phyloP scores from a whole-genome alignment of 2,888 invertebrate species.

The Sesia apiformis region DNA sequence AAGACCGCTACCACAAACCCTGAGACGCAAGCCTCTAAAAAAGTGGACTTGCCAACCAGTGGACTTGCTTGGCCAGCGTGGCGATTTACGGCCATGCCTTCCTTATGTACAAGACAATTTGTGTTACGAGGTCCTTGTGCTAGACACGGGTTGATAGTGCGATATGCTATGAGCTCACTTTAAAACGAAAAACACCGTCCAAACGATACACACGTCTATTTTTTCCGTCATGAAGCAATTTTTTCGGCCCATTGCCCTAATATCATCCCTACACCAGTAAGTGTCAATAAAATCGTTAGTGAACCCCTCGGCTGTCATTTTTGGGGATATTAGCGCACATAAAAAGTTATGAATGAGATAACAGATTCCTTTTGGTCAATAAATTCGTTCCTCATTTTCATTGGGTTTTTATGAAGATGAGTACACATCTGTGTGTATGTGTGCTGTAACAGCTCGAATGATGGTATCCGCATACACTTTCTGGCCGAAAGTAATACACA shows the following conservation, averaged over 20 bases:
- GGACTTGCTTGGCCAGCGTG: no score
- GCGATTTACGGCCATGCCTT: no score
- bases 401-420: no score
- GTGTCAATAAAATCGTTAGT: conserved; percentile 1
- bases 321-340: background rate
- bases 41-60: no score
- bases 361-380: background rate
- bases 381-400: background rate
- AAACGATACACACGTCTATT: background rate
- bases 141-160: background rate
- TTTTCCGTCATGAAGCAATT: background rate
- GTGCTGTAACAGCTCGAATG: no score
- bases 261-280: background rate
- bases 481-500: no score
- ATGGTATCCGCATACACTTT: no score
- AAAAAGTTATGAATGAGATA: conserved; percentile 1
- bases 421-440: no score
- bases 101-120: no score
- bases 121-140: no score
- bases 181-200: background rate
- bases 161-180: background rate
- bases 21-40: no score
- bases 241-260: conserved; percentile 3
- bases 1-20: no score
- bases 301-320: background rate